These are phyloP conservation scores for Tillus elongatus DNA, from an alignment of 2,888 invertebrate species.

Conservation along the genomic window DNA sequence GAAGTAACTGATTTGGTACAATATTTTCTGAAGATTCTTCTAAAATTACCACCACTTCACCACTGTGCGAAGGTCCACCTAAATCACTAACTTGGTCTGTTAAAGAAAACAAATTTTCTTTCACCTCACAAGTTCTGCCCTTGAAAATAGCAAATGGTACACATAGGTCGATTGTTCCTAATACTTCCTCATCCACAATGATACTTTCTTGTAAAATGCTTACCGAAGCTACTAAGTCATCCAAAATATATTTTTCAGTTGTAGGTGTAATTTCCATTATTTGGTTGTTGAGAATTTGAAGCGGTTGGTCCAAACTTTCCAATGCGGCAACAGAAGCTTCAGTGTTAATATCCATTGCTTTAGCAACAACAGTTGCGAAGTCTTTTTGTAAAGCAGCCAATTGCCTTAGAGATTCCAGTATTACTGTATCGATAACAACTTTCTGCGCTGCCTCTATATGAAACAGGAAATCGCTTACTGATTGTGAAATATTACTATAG, in stretches of 20 bases:
- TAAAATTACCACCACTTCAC: conserved; percentile 27
- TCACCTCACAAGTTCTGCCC: conserved; percentile 30
- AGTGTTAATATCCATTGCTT: conserved; percentile 28
- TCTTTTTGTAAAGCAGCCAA: conserved; percentile 37
- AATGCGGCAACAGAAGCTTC: conserved; percentile 40
- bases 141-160: conserved; percentile 30
- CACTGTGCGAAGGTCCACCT: conserved; percentile 19
- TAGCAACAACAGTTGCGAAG: conserved; percentile 30
- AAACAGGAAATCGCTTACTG: conserved; percentile 34
- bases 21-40: conserved; percentile 27
- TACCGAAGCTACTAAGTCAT: conserved; percentile 33
- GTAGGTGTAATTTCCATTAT: conserved; percentile 30
- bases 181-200: conserved; percentile 27
- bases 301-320: conserved; percentile 45
- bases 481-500: conserved; percentile 33
- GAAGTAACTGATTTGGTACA: conserved; percentile 26
- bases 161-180: conserved; percentile 29
- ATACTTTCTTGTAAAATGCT: conserved; percentile 36
- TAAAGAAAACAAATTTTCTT: conserved; percentile 34
- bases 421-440: conserved; percentile 28
- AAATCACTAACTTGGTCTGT: conserved; percentile 25
- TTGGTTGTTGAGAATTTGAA: conserved; percentile 40
- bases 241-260: conserved; percentile 28
- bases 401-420: conserved; percentile 35
- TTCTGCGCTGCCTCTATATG: conserved; percentile 37